phyloP scores from a whole-genome alignment of 2,888 invertebrate species.

The Timema podura region DNA sequence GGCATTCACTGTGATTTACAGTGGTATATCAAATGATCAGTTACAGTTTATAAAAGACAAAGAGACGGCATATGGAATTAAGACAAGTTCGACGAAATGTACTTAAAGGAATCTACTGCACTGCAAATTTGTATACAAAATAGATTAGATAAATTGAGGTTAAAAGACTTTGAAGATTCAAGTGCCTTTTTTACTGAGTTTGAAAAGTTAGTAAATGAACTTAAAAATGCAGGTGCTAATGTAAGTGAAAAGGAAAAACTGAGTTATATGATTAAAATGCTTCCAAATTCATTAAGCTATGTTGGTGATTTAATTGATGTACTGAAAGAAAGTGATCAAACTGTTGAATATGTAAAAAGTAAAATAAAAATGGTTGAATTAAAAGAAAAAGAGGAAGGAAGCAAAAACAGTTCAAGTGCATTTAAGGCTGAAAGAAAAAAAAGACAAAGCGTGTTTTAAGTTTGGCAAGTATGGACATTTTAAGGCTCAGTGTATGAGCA shows the following conservation, averaged over 20 bases:
- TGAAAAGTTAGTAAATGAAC: background rate
- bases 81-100: background rate
- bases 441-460: slow-evolving; percentile 2
- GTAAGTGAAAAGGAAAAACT: background rate
- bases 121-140: background rate
- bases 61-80: background rate
- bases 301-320: background rate
- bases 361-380: background rate
- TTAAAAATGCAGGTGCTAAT: background rate
- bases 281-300: too few relatives aligned
- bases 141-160: background rate
- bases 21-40: background rate
- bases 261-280: too few relatives aligned
- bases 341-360: background rate
- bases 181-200: background rate
- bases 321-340: background rate
- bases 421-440: background rate
- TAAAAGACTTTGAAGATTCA: background rate
- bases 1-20: background rate
- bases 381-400: background rate
- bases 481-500: background rate
- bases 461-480: too few relatives aligned
- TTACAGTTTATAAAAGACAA: background rate
- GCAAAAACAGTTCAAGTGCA: background rate
- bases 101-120: too few relatives aligned